phyloP scores from a whole-genome alignment of 2,888 invertebrate genomes.

The Portevinia maculata region DNA sequence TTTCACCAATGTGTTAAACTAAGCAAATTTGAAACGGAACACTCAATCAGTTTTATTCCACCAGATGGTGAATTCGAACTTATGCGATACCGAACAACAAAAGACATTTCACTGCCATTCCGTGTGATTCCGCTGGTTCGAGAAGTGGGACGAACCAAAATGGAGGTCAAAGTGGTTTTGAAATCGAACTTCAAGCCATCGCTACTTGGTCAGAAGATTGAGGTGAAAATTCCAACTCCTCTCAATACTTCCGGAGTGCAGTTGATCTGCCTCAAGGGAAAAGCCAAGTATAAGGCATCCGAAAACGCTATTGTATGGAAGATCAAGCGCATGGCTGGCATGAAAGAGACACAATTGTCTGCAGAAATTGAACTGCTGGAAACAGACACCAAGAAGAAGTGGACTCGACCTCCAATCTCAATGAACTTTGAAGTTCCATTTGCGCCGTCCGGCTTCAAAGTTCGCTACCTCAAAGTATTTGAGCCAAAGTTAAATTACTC shows the following conservation, averaged over 20 bases:
- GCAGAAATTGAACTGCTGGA: constrained; percentile 99
- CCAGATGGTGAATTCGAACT: constrained; percentile 99
- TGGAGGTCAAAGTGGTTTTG: constrained; percentile 99
- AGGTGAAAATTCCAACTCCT: constrained; percentile 99
- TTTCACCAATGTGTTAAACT: constrained; percentile 99
- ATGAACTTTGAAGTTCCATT: constrained; percentile 99
- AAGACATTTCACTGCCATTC: constrained; percentile 99
- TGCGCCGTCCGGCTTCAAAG: constrained; percentile 99
- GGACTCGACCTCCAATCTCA: constrained; percentile 99
- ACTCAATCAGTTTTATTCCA: constrained; percentile 99
- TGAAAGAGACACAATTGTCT: constrained; percentile 99
- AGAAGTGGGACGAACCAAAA: constrained; percentile 99
- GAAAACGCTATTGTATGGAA: constrained; percentile 99
- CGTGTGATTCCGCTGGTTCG: constrained; percentile 99
- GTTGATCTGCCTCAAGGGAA: constrained; percentile 98
- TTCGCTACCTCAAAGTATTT: constrained; percentile 99
- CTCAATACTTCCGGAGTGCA: constrained; percentile 99
- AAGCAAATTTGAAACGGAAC: constrained; percentile 99
- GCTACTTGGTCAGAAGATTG: constrained; percentile 98
- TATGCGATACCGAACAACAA: constrained; percentile 99
- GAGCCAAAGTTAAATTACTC: constrained; percentile 99
- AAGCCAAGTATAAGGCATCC: constrained; percentile 99
- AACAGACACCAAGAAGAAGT: constrained; percentile 99
- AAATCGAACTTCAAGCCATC: constrained; percentile 99
- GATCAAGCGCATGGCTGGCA: constrained; percentile 97